These are phyloP conservation scores for Embiotoca jacksoni DNA, from an alignment of 2,113 vertebrate genomes.

Conservation along the genomic window DNA sequence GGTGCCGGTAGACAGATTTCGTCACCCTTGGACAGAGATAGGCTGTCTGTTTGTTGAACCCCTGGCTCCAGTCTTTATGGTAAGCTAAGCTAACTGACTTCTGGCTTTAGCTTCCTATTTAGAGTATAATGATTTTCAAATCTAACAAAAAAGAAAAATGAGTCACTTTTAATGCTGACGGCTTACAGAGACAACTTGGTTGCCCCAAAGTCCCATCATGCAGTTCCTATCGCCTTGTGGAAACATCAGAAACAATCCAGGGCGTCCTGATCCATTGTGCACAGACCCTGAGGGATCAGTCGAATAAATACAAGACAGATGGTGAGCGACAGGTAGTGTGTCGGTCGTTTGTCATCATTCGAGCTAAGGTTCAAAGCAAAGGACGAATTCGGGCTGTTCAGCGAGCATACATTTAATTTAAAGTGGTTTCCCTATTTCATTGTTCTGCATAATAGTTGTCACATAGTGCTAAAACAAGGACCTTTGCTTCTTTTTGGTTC, in stretches of 20 bases:
- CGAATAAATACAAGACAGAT: neutral
- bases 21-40: neutral
- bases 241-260: slow-evolving; percentile 6
- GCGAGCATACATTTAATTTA: neutral
- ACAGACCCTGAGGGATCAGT: slow-evolving; percentile 3
- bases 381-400: neutral
- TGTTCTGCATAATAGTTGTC: slow-evolving; percentile 39
- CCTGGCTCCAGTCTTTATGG: no score
- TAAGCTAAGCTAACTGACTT: neutral
- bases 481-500: slow-evolving; percentile 41
- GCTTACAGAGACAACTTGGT: neutral
- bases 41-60: no score
- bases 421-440: slow-evolving; percentile 27
- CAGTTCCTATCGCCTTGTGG: neutral
- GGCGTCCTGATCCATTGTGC: neutral
- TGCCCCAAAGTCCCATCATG: neutral
- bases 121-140: neutral
- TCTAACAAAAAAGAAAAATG: neutral
- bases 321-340: neutral
- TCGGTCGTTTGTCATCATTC: slow-evolving; percentile 13
- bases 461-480: slow-evolving; percentile 21
- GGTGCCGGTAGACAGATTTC: neutral
- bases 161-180: neutral
- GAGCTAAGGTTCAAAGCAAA: slow-evolving; percentile 3
- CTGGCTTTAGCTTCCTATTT: neutral